Base-by-base conservation (phyloP, 2,888 invertebrate genomes). In the Phengaris alcon region DNA sequence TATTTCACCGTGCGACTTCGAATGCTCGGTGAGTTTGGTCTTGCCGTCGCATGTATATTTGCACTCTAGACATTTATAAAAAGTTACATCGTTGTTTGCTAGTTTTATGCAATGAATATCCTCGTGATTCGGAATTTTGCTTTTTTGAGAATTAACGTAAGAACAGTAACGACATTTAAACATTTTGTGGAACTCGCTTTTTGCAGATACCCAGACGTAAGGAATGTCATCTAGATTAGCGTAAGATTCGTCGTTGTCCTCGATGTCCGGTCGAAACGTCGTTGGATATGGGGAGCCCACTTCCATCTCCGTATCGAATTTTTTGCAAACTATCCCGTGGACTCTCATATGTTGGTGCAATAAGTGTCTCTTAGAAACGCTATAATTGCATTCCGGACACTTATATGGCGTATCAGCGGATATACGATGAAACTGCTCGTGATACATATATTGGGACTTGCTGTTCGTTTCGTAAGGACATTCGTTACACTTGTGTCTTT, bases 391-490 rank as follows among this genome's bases (percentile, higher is more conserved):
- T 81, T 95, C 94, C 44, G 95, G 95, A 84, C 98, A 98, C 86
- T 97, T 97, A 88, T 96, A 97, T n/a, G 95, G 95, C 0, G 96
- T 95, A 69, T 95, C 95, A 75, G 95, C 94, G 0, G 96, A 95
- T 59, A 89, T 84, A 15, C 96, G 94, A 84, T 98, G 98, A 85
- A 97, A 96, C 84, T 97, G 97, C 84, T 97, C 97, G 84, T 98
- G 98, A 85, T 97, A 97, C 84, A 96, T 95, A 87, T 95, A 97
- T 87, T 97, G 97, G 48, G 97, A 97, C 86, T 97, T 97, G 85
- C 97, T 97, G 84, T 97, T 97, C 59, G 97, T 97, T 80, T 96
- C 96, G 85, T 97, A 97, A 0, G 98, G 97, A 86, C 98, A 98
- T 75, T 95, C 95, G 6, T 95, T 94, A 84, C 98, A 98, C 84